Base-by-base conservation (phyloP, 2,797 vertebrate genomes). In the Lagodon rhomboides region DNA sequence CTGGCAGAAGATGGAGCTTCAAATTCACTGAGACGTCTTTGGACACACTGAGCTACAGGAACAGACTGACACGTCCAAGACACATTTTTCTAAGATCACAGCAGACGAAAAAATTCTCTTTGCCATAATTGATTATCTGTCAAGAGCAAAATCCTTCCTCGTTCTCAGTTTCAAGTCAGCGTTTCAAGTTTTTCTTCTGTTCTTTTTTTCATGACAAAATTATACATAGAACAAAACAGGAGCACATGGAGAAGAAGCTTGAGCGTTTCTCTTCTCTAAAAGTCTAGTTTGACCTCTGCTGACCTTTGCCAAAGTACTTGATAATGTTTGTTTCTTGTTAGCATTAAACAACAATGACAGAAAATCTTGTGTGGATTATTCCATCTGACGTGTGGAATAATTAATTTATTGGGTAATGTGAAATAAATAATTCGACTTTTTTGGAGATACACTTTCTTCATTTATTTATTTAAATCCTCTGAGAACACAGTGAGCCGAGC, bases 31-130 rank as follows among this genome's bases (percentile, higher is more conserved):
- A 63, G 75, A 70, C 58, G 25, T 64, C 41, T 64, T 62, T 75
- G 64, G 73, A 66, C 82, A 71, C 27, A 6, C 18, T 46, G 67
- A 69, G 22, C 58, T 43, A 22, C 51, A 65, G 68, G 61, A 71
- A 67, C 64, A 74, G 38, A 78, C 67, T 49, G 22, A 68, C 30
- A 55, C 67, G 51, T 80, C 65, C 66, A 62, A 60, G 56, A 73
- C 43, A 69, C 46, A 23, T 59, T 75, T 66, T 80, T 84, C 50
- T 25, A 25, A 71, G 65, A 81, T 82, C 77, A 63, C 30, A 68
- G 74, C 27, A 18, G 22, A 56, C 17, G 13, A 76, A 76, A 60
- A 53, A 17, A n/a, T 64, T 62, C 3, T 68, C 69, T 68, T 67
- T 0, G 13, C 18, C 70, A 16, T 51, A 77, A 78, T 38, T 73